Evolutionary conservation across 2,113 vertebrate species (phyloP).

Genomic region (Sander vitreus): DNA sequence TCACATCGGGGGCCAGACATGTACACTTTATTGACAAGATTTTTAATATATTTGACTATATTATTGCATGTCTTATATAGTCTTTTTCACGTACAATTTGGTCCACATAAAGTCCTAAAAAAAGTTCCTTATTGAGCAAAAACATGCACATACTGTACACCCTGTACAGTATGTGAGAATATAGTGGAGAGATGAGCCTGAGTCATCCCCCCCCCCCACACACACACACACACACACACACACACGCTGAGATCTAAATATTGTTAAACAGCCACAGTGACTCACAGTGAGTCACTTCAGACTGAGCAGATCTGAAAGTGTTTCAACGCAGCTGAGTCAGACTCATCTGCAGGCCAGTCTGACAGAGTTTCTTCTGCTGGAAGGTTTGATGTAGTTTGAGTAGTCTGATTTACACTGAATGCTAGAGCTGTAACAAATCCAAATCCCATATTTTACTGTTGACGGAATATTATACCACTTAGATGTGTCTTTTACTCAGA

Average conservation of each 20-base stretch:
- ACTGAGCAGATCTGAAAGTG: conserved; percentile 21
- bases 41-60: too few species aligned
- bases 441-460: too few species aligned
- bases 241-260: conserved; percentile 22
- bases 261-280: conserved; percentile 25
- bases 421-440: background rate
- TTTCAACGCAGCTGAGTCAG: conserved; percentile 39
- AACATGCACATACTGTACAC: too few species aligned
- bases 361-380: background rate
- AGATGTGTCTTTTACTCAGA: too few species aligned
- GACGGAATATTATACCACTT: too few species aligned
- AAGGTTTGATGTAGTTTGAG: conserved; percentile 14
- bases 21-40: too few species aligned
- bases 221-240: conserved; percentile 14
- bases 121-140: too few species aligned
- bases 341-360: background rate
- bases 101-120: too few species aligned
- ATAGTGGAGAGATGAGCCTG: background rate
- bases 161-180: background rate
- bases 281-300: conserved; percentile 46
- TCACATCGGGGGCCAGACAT: too few species aligned
- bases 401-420: conserved; percentile 25
- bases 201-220: conserved; percentile 4
- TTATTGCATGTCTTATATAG: too few species aligned
- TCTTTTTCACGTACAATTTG: too few species aligned